Evolutionary conservation across 2,888 invertebrate species (phyloP), one percentile per base, ranked within the genome.

Genomic region (Drosophila fulvimacula): DNA sequence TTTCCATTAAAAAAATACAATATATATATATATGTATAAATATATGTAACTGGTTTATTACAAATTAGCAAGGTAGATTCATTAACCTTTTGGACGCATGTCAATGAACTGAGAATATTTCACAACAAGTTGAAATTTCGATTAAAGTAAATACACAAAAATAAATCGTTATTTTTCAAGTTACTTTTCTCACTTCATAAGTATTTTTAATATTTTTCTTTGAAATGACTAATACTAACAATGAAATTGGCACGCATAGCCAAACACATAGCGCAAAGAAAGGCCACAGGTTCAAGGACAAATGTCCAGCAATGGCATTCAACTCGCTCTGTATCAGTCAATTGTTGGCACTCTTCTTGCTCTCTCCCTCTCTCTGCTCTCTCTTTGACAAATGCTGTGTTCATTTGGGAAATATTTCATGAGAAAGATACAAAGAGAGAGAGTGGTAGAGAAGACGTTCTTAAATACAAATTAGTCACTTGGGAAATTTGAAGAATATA

Each of bases 271-370:
- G 6, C 13, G 10, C 24, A 48, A 57, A 36, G 39, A 73, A 76
- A 73, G 56, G 66, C 76, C 51, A 42, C 70, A 65, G 68, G 80
- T 81, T 81, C 80, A 81, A 81, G 80, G 80, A 79, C 79, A 79
- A 74, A 61, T 55, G 55, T 73, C 67, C 64, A 58, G 49, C 56
- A 63, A 59, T 78, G 80, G 60, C 81, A 78, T 78, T 80, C 68
- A 80, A 81, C 80, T 64, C 46, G 44, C 48, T 62, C 53, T 60
- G 55, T 63, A 21, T 58, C 63, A 41, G 21, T 52, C 55, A 46
- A 21, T 36, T 44, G 44, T 11, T 51, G 17, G 13, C 24, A 27
- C 52, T 64, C 58, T 36, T 3, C 51, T n/a, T n/a, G n/a, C n/a
- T n/a, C n/a, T 32, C 17, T 41, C 36, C 30, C 5, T 5, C 41